Conservation (phyloP, 2,797 vertebrate genomes). For the Eospalax fontanierii region DNA sequence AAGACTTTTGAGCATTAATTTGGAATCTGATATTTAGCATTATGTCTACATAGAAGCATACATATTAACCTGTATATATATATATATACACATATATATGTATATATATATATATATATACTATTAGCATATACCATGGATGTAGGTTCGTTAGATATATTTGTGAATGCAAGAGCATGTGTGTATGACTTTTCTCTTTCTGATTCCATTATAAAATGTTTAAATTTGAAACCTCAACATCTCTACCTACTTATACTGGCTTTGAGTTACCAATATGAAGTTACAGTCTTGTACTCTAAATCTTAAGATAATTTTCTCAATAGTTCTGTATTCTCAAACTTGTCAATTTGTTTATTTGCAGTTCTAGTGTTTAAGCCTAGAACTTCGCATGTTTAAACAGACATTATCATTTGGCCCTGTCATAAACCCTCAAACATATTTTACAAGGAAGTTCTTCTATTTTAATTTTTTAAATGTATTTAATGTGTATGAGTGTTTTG, state of each 20-base stretch:
- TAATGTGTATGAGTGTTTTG: too few relatives aligned
- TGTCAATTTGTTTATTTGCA: not conserved
- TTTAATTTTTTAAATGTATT: not conserved
- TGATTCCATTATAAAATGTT: not conserved
- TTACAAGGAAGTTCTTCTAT: not conserved
- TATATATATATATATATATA: accelerated
- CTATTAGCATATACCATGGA: too few relatives aligned
- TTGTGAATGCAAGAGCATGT: too few relatives aligned
- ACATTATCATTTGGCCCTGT: not conserved
- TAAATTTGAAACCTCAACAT: not conserved
- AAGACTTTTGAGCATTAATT: not conserved
- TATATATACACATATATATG: too few relatives aligned
- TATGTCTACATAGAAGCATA: not conserved
- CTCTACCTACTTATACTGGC: not conserved
- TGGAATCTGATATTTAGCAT: not conserved
- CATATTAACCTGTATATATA: not conserved
- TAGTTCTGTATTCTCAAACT: not conserved
- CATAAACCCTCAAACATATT: not conserved
- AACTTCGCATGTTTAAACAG: not conserved
- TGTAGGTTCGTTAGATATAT: too few relatives aligned
- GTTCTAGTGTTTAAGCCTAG: not conserved
- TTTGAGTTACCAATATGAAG: not conserved
- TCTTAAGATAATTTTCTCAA: not conserved
- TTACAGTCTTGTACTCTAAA: not conserved
- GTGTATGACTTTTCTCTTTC: not conserved